phyloP scores from a whole-genome alignment of 2,888 invertebrate species.

The Idaea aversata region DNA sequence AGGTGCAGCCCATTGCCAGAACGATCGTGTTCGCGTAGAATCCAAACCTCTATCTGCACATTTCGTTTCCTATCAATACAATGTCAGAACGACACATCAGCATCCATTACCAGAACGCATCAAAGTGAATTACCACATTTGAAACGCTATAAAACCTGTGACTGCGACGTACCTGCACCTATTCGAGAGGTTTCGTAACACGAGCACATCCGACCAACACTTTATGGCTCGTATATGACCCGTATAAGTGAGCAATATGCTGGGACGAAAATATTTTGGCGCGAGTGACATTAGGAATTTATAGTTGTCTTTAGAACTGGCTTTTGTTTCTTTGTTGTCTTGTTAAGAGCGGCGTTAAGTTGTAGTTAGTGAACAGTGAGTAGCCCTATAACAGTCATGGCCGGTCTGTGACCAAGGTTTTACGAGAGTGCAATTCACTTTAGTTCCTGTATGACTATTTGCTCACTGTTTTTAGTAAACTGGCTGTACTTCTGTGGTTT shows the following conservation, averaged over 20 bases:
- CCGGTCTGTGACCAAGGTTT: neutral
- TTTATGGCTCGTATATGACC: conserved; percentile 51
- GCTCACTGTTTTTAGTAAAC: neutral
- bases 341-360: neutral
- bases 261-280: conserved; percentile 47
- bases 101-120: conserved; percentile 20
- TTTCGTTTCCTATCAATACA: conserved; percentile 13
- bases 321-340: conserved; percentile 5
- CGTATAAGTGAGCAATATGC: conserved; percentile 54
- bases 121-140: conserved; percentile 25
- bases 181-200: conserved; percentile 22
- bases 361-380: neutral
- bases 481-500: neutral
- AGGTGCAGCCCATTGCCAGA: too few relatives aligned
- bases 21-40: too few relatives aligned
- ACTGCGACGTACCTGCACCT: conserved; percentile 17
- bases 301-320: conserved; percentile 17
- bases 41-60: neutral
- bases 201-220: conserved; percentile 35
- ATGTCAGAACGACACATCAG: conserved; percentile 21
- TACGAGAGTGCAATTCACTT: neutral
- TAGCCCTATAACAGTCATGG: neutral
- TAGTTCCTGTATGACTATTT: neutral
- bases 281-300: conserved; percentile 25
- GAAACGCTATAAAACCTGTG: conserved; percentile 19